Percentiles rank a stretch among this genome's conserved stretches.
These are phyloP conservation scores for Hystrix brachyura DNA, from an alignment of 2,113 vertebrate species.

Conservation along the genomic window DNA sequence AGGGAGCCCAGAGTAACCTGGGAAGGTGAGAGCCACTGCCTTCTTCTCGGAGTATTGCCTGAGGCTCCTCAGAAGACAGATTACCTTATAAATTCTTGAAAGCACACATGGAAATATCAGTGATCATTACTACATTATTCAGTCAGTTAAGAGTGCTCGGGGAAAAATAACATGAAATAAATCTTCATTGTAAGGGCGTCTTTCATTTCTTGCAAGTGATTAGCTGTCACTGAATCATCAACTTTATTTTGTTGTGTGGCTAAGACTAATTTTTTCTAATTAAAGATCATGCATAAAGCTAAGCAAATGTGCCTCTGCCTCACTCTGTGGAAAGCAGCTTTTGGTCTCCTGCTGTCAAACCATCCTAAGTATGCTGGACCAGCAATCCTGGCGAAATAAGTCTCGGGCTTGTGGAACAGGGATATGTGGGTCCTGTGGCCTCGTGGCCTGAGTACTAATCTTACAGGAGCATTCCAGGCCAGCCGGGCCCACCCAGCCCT, in stretches of 20 bases:
- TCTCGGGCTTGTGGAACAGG: neutral
- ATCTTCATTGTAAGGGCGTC: slow-evolving; percentile 73
- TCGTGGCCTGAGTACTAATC: no score
- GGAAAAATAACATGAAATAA: slow-evolving; percentile 62
- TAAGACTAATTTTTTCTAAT: slow-evolving; percentile 70
- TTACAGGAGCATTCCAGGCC: neutral
- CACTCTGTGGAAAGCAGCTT: neutral
- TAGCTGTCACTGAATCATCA: slow-evolving; percentile 66
- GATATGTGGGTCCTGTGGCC: neutral
- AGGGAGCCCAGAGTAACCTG: neutral
- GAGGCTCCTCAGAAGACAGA: slow-evolving; percentile 49
- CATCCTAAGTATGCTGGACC: neutral
- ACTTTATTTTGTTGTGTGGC: slow-evolving; percentile 67
- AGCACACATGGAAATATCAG: slow-evolving; percentile 63
- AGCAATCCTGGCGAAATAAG: neutral
- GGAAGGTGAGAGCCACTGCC: neutral
- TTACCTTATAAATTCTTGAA: slow-evolving; percentile 73
- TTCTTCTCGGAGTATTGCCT: slow-evolving; percentile 33
- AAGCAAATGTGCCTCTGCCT: neutral
- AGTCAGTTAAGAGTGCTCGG: slow-evolving; percentile 71
- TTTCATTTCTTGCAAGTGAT: slow-evolving; percentile 74
- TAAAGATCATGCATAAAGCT: neutral
- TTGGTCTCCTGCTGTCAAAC: neutral
- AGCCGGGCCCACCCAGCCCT: neutral
- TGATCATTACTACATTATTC: slow-evolving; percentile 78